phyloP scores from a whole-genome alignment of 1,140 invertebrate genomes.

The Bombus vancouverensis region DNA sequence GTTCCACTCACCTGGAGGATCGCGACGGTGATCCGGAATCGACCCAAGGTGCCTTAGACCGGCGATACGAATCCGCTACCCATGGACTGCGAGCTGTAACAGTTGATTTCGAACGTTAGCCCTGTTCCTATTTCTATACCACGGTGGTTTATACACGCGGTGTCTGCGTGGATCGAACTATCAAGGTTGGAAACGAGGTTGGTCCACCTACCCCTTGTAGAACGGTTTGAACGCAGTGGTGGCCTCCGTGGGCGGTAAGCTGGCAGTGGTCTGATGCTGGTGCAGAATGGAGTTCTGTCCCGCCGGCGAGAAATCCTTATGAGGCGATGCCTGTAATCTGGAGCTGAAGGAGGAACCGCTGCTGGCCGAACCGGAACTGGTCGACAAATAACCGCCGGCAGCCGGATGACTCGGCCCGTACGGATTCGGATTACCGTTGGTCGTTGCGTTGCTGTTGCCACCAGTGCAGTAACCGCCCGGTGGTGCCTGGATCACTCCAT shows the following conservation, averaged over 20 bases:
- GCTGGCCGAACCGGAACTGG: constrained; percentile 81
- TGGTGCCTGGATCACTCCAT: constrained; percentile 85
- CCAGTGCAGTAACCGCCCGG: constrained; percentile 83
- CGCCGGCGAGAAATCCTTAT: constrained; percentile 83
- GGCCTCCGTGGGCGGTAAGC: constrained; percentile 81
- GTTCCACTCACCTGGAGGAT: constrained; percentile 72
- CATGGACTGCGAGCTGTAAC: constrained; percentile 84
- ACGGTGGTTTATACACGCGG: too few species aligned
- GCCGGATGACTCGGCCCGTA: constrained; percentile 81
- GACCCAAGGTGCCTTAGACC: constrained; percentile 78
- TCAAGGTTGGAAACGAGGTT: not conserved
- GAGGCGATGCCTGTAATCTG: constrained; percentile 83
- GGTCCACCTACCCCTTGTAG: constrained; percentile 90
- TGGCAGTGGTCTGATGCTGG: constrained; percentile 80
- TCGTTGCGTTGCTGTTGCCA: constrained; percentile 76
- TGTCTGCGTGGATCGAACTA: too few species aligned
- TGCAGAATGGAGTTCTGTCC: constrained; percentile 79
- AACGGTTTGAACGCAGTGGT: constrained; percentile 92
- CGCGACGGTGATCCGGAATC: constrained; percentile 43
- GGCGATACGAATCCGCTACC: constrained; percentile 86
- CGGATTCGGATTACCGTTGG: constrained; percentile 75
- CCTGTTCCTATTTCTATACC: too few species aligned
- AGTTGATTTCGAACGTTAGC: not conserved
- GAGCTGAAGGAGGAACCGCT: constrained; percentile 81
- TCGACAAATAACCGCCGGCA: constrained; percentile 82